Conservation (phyloP, 2,888 invertebrate species). For the Caenorhabditis panamensis region DNA sequence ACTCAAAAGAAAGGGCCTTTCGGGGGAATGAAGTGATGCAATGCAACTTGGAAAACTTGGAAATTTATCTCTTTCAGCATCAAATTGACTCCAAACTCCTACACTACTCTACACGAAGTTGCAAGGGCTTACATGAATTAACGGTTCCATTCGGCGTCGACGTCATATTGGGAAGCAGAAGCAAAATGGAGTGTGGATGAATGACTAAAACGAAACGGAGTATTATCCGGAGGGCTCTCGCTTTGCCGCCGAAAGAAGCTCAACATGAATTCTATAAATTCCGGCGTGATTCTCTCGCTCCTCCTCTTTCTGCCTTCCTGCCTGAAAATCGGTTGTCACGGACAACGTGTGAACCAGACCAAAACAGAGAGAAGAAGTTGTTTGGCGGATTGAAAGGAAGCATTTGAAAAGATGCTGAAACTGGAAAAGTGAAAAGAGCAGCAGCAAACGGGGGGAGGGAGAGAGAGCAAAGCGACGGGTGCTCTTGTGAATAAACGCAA, state of each 20-base stretch:
- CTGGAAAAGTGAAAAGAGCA: background rate
- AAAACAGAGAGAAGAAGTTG: conserved; percentile 2
- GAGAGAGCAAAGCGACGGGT: conserved; percentile 5
- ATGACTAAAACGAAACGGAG: conserved; percentile 1
- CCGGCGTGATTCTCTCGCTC: conserved; percentile 1
- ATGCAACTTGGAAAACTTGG: too few species aligned
- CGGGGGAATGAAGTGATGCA: background rate
- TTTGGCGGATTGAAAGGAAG: too few species aligned
- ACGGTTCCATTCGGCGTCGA: conserved; percentile 25
- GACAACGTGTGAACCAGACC: conserved; percentile 1
- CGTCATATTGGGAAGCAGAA: conserved; percentile 12
- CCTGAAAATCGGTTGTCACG: background rate
- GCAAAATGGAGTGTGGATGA: background rate
- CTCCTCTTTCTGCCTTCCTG: conserved; percentile 11
- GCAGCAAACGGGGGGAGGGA: conserved; percentile 11
- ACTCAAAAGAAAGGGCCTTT: too few species aligned
- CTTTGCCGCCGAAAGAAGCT: conserved; percentile 31
- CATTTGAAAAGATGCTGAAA: too few species aligned
- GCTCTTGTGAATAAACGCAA: conserved; percentile 38
- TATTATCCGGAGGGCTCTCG: conserved; percentile 19
- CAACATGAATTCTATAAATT: conserved; percentile 33
- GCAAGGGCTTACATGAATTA: conserved; percentile 23
- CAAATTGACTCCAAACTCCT: too few species aligned
- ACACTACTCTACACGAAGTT: background rate
- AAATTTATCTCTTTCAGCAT: too few species aligned